Evolutionary conservation across 2,888 invertebrate genomes (phyloP), one percentile per base, ranked within the genome.

Genomic region (Frankliniella intonsa): DNA sequence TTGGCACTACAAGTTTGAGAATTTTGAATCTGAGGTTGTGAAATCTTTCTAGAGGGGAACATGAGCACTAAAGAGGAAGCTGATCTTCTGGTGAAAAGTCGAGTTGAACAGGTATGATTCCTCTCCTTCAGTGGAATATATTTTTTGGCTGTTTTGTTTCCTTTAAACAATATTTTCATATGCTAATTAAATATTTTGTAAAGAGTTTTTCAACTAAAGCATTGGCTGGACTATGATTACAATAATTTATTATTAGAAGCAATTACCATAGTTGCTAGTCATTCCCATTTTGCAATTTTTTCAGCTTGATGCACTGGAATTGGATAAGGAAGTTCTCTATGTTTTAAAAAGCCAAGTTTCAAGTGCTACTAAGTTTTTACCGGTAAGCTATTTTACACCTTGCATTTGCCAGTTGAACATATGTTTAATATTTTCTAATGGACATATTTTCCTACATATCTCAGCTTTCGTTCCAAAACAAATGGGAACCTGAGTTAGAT

Each of bases 271-370:
- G 38, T 38, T 14, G 14, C 55, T 5, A 19, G 55, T 55, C 55
- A 55, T 55, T 19, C 55, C 17, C 8, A 8, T 2, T 55, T 14
- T 55, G 12, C 55, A 1, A 8, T 76, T 76, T 76, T 69, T 11
- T 10, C 69, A 76, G 69, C 69, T 76, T 76, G 69, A 76, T 12
- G 69, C 69, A 9, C 69, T 76, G 22, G 69, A 76, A 25, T 76
- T 76, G 69, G 69, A 76, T 76, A 22, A 12, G 10, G 69, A 76
- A 22, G 69, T 76, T 25, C 25, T 76, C 10, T 10, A 25, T 25
- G 69, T 76, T 10, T 22, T 76, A 8, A 76, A 76, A 22, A 76
- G 69, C 25, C 69, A 76, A 12, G 12, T 76, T 8, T 25, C 12
- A 22, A 76, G 69, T 76, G 69, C 25, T 25, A 9, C 25, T 9